Evolutionary conservation across 2,888 invertebrate species (phyloP).

Genomic region (Micropterix aruncella): DNA sequence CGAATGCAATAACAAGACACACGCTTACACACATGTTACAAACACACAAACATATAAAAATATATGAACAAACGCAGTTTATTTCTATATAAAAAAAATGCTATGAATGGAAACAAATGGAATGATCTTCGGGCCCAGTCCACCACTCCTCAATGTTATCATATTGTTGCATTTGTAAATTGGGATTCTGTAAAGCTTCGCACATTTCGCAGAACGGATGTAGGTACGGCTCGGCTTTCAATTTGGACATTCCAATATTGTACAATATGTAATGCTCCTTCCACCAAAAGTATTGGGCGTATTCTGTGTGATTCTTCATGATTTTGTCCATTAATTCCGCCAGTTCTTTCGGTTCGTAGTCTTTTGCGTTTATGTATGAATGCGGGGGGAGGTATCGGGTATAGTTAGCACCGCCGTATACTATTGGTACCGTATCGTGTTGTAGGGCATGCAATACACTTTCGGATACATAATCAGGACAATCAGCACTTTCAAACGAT

Average conservation of each 20-base stretch:
- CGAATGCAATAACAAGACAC: no score
- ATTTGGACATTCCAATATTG: not conserved
- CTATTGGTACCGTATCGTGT: conserved; percentile 35
- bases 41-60: no score
- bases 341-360: conserved; percentile 38
- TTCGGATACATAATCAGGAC: conserved; percentile 55
- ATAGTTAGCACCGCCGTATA: conserved; percentile 39
- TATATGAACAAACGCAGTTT: no score
- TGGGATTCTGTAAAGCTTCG: not conserved
- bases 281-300: conserved; percentile 54
- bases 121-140: no score
- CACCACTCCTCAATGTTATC: not conserved
- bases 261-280: conserved; percentile 22
- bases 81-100: no score
- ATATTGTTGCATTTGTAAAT: not conserved
- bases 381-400: conserved; percentile 28
- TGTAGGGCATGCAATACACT: conserved; percentile 36
- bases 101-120: no score
- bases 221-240: not conserved
- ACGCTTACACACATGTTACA: no score
- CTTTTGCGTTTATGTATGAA: conserved; percentile 50
- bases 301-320: conserved; percentile 35
- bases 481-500: conserved; percentile 53
- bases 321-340: conserved; percentile 39
- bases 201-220: not conserved